phyloP scores from a whole-genome alignment of 2,797 vertebrate genomes.

The Cheirogaleus major region DNA sequence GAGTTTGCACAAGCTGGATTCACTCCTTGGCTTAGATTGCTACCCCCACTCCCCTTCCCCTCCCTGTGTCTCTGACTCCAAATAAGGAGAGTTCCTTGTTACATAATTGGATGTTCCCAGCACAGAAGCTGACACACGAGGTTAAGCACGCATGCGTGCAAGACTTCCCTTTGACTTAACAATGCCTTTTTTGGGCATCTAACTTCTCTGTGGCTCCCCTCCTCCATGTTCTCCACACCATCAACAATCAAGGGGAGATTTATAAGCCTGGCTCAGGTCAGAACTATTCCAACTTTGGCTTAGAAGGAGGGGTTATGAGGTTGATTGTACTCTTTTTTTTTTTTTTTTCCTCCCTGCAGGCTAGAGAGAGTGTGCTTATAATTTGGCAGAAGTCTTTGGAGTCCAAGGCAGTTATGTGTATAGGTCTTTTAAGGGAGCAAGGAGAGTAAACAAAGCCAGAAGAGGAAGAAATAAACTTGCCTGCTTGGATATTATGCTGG shows the following conservation, averaged over 20 bases:
- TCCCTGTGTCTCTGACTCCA: slow-evolving; percentile 65
- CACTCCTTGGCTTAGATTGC: slow-evolving; percentile 47
- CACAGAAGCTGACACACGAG: slow-evolving; percentile 37
- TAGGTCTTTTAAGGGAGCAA: slow-evolving; percentile 54
- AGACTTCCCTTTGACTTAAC: slow-evolving; percentile 79
- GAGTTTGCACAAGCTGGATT: slow-evolving; percentile 67
- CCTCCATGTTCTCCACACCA: slow-evolving; percentile 22
- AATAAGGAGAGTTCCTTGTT: slow-evolving; percentile 81
- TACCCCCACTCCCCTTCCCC: background rate
- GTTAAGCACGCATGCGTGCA: slow-evolving; percentile 32
- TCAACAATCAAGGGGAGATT: slow-evolving; percentile 70
- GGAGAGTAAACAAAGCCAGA: slow-evolving; percentile 40
- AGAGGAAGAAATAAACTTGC: slow-evolving; percentile 8
- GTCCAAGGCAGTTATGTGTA: background rate
- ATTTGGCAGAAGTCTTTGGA: background rate
- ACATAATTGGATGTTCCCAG: slow-evolving; percentile 80
- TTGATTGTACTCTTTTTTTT: slow-evolving; percentile 66
- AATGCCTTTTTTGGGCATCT: slow-evolving; percentile 86
- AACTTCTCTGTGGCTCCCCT: slow-evolving; percentile 61
- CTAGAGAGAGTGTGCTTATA: background rate
- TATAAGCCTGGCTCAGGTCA: slow-evolving; percentile 61
- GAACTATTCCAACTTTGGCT: slow-evolving; percentile 59
- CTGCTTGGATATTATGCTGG: background rate
- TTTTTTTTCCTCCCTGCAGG: background rate
- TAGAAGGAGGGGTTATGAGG: background rate